These are phyloP conservation scores for Ctenopoma kingsleyae DNA, from an alignment of 2,797 vertebrate genomes.

Conservation along the genomic window DNA sequence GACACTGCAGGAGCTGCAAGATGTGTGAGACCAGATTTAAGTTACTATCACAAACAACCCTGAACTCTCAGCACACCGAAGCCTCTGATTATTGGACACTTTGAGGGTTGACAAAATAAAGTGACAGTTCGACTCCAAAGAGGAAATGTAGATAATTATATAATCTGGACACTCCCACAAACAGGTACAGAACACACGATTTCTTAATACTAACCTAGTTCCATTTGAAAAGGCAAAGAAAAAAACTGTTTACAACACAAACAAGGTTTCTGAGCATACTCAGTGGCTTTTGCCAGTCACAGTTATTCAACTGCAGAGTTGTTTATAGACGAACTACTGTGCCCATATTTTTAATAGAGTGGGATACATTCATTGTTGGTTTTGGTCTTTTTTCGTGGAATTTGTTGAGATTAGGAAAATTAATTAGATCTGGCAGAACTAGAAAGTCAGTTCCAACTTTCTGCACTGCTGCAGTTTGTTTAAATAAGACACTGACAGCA, in stretches of 20 bases:
- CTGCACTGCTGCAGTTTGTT: background rate
- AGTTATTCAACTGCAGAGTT: background rate
- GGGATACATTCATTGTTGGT: background rate
- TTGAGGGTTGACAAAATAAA: no score
- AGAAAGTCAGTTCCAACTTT: background rate
- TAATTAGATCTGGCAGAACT: constrained; percentile 9
- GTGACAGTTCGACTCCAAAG: no score
- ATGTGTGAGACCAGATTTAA: background rate
- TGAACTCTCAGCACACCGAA: no score
- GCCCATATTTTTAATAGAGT: background rate
- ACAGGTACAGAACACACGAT: background rate
- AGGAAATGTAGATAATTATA: no score
- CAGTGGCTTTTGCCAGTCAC: no score
- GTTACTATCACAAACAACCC: background rate
- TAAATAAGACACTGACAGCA: background rate
- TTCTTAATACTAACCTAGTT: background rate
- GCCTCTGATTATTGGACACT: no score
- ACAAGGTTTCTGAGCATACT: background rate
- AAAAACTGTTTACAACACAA: no score
- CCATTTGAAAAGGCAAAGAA: no score
- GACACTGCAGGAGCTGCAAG: no score
- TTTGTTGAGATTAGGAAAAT: background rate
- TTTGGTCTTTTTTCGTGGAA: background rate
- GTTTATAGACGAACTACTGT: background rate
- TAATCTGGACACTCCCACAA: no score